Base-by-base conservation (phyloP, 2,797 vertebrate genomes). In the Leontocebus nigricollis region DNA sequence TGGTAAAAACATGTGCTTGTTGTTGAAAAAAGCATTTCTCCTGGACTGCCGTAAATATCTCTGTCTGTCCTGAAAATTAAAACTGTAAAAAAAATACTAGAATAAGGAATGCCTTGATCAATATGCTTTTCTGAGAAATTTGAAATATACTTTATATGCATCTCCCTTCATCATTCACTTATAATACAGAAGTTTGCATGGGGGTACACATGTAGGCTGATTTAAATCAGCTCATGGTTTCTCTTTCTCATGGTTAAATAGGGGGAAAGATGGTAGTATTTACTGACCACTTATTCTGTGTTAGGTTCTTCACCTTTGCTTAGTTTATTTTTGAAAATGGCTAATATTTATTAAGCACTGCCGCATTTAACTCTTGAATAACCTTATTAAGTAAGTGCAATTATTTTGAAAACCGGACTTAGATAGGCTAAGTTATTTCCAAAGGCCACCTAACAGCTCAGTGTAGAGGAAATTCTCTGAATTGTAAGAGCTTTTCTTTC, bases 11-110 rank as follows among this genome's bases (percentile, higher is more conserved):
- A 15, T 88, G 77, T 95, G 77, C 22, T 77, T 79, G 26, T 24
- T 75, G 22, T 64, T 86, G 81, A n/a, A 90, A 92, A 91, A 64
- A 95, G 36, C 14, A n/a, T 92, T 96, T 83, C 33, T 14, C 36
- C 39, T 89, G 44, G 20, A 91, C 55, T 89, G 7, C 44, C 61
- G 64, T 76, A 83, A 94, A 93, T 91, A 67, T 22, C 7, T 81
- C 61, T 75, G 4, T 77, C 77, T 94, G 17, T 72, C 26, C 77
- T 95, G 72, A 96, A 94, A 89, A 87, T 96, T 95, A 97, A 94
- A 92, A 86, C n/a, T 70, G 48, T 36, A 55, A 88, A 88, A 92
- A 92, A 91, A 90, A 77, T 55, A 61, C 22, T 88, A 84, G 81
- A 95, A 52, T 76, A 89, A 94, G 59, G 73, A 95, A 83, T 88